Percentiles rank a stretch among this genome's conserved stretches.
phyloP scores from a whole-genome alignment of 2,113 vertebrate species.

The Passer montanus region DNA sequence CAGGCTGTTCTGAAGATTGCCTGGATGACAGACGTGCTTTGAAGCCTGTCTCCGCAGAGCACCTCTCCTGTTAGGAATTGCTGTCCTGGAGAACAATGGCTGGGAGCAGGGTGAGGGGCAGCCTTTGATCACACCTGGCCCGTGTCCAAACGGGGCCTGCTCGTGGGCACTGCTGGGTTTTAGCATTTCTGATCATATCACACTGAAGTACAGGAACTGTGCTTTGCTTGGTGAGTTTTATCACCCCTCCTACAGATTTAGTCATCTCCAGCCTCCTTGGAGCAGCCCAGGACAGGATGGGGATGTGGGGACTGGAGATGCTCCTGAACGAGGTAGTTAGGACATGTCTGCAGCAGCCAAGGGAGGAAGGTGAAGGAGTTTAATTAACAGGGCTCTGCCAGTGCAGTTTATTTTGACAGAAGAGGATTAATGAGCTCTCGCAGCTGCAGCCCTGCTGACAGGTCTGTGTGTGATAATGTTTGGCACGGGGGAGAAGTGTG shows the following conservation, averaged over 20 bases:
- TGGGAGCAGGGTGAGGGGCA: background rate
- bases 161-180: background rate
- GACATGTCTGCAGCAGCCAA: background rate
- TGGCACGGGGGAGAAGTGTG: background rate
- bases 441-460: slow-evolving; percentile 25
- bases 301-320: background rate
- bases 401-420: background rate
- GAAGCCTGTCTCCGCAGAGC: background rate
- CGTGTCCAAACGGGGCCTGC: fast-evolving
- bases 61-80: background rate
- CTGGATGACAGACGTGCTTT: slow-evolving; percentile 47
- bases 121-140: slow-evolving; percentile 20
- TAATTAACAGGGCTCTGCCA: background rate
- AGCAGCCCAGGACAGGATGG: background rate
- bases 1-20: background rate
- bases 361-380: background rate
- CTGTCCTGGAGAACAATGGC: background rate
- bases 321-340: background rate
- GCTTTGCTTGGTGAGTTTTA: background rate
- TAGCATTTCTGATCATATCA: background rate
- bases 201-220: too few relatives aligned
- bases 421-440: slow-evolving; percentile 23
- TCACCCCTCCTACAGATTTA: background rate
- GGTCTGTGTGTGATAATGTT: background rate
- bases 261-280: background rate